A percentile compares a stretch with the other conserved stretches of the same genome.
These are phyloP conservation scores for Hybognathus amarus DNA, from an alignment of 2,797 vertebrate species.

Conservation along the genomic window DNA sequence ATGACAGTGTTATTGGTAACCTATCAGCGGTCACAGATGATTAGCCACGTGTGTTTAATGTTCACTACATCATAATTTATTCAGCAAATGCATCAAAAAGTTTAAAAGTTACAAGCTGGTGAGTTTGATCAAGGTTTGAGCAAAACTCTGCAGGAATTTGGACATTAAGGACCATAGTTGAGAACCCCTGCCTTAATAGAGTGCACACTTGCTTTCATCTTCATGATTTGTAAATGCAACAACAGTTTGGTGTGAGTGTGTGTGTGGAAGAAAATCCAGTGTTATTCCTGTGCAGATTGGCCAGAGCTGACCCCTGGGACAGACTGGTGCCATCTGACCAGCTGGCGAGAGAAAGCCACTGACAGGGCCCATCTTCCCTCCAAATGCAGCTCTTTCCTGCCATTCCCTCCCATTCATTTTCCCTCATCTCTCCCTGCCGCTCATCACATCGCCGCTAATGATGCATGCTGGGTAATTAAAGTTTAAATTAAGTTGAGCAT, in stretches of 20 bases:
- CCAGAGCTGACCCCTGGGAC: constrained; percentile 71
- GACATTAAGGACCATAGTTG: background rate
- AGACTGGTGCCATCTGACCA: constrained; percentile 71
- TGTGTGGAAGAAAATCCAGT: constrained; percentile 61
- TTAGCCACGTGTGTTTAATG: no score
- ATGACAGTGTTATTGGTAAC: no score
- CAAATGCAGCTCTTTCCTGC: constrained; percentile 34
- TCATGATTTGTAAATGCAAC: constrained; percentile 11
- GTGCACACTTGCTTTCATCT: background rate
- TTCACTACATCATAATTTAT: no score
- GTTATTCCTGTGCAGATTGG: constrained; percentile 77
- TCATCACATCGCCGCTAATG: constrained; percentile 74
- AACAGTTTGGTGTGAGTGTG: constrained; percentile 21
- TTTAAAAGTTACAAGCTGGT: background rate
- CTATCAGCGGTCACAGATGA: no score
- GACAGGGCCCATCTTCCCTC: constrained; percentile 50
- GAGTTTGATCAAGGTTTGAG: background rate
- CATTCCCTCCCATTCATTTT: background rate
- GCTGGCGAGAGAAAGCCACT: constrained; percentile 64
- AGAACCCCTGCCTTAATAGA: background rate
- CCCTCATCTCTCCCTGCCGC: constrained; percentile 22
- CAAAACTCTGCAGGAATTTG: background rate
- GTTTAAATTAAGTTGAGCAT: constrained; percentile 73
- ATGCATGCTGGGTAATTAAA: constrained; percentile 78
- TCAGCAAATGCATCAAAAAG: no score